Evolutionary conservation across 2,113 vertebrate species (phyloP), one percentile per base, ranked within the genome.

Genomic region (Argyrosomus japonicus): DNA sequence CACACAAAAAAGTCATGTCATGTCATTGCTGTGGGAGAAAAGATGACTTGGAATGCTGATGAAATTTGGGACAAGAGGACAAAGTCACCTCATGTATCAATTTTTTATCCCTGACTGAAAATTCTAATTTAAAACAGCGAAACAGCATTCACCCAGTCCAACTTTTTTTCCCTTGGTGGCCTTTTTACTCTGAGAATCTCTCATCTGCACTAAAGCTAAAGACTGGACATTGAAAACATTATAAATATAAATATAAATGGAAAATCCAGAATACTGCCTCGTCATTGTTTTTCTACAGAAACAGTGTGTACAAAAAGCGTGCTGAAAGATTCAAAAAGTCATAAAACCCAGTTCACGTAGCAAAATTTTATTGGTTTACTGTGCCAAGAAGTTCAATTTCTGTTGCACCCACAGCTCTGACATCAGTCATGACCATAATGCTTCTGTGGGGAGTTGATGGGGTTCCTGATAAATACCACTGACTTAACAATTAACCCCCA

Each of bases 381-480:
- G 54, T 68, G 53, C 9, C 71, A 68, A 21, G 29, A 36, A 23
- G 63, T 18, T n/a, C n/a, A 25, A 17, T 61, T 50, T 3, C 43
- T 68, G 47, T 40, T 62, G 43, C 47, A 67, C 25, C 67, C 15
- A 65, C 14, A 61, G 29, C 32, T 32, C 40, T 17, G 43, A 70
- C 36, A 40, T 40, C 36, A 40, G 36, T 40, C 36, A 23, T 57
- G 56, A 29, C 72, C 29, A 19, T 9, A 27, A 68, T 54, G 32
- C 68, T 64, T 65, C 70, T 32, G 64, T 75, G 53, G 29, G 56
- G 36, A 27, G 19, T 27, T 68, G 21, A 64, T 60, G 25, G 14
- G 11, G 25, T 25, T 43, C 3, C 29, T 70, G 9, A 72, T 76
- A 54, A 67, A 81, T 85, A 54, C 3, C 19, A 25, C 75, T 12